A percentile compares a stretch with the other conserved stretches of the same genome.
These are phyloP conservation scores for Amphiura filiformis DNA, from an alignment of 35 echinoderm and acorn worm species.

Conservation along the genomic window DNA sequence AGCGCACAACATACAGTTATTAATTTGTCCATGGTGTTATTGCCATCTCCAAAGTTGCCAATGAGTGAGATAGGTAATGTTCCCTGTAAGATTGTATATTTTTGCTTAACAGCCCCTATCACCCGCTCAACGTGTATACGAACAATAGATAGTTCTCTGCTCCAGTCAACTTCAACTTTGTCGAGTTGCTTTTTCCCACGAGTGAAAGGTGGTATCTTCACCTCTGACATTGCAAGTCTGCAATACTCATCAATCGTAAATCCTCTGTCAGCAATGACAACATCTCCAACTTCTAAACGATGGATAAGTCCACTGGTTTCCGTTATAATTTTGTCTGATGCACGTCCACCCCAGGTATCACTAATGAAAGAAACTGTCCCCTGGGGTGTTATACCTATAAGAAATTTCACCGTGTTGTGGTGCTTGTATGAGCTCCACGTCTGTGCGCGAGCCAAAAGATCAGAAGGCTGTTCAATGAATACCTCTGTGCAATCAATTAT, in stretches of 20 bases:
- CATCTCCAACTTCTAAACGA: constrained; percentile 4
- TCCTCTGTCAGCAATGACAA: constrained; percentile 34
- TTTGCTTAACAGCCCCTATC: background rate
- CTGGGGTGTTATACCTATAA: constrained; percentile 19
- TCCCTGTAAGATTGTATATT: constrained; percentile 1
- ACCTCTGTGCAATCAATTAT: constrained; percentile 57
- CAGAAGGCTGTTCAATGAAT: constrained; percentile 19
- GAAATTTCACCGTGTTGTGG: constrained; percentile 36
- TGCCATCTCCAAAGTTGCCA: constrained; percentile 2
- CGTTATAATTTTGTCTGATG: constrained; percentile 28
- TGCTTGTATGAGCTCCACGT: constrained; percentile 38
- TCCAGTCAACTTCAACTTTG: constrained; percentile 17
- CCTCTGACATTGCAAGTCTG: background rate
- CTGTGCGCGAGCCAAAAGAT: background rate
- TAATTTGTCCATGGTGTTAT: background rate
- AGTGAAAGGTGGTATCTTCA: background rate
- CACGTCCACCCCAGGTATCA: constrained; percentile 23
- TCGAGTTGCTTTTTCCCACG: background rate
- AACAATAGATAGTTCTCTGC: background rate
- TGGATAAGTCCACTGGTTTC: constrained; percentile 7
- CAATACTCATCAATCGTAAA: constrained; percentile 26
- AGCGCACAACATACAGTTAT: constrained; percentile 11
- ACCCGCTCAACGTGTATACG: constrained; percentile 9
- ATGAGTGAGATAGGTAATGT: constrained; percentile 2
- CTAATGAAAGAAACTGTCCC: constrained; percentile 21